Evolutionary conservation across 2,113 vertebrate species (phyloP).

Genomic region (Halichoeres trimaculatus): DNA sequence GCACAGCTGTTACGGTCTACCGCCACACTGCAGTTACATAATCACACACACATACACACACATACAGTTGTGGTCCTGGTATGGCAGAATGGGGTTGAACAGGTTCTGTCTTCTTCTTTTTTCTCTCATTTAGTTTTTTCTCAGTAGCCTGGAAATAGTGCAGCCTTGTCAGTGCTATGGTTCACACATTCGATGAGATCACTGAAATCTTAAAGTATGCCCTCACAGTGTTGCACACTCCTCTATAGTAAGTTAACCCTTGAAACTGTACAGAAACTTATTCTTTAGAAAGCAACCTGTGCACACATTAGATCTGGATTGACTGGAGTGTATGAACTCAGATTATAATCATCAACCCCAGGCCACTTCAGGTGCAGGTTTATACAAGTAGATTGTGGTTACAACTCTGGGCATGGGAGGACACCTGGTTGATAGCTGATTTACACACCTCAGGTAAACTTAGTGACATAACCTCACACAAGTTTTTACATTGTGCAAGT

Average conservation of each 20-base stretch:
- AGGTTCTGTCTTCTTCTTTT: constrained; percentile 6
- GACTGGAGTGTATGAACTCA: not conserved
- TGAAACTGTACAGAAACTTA: not conserved
- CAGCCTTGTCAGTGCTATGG: not conserved
- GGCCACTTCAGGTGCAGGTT: constrained; percentile 8
- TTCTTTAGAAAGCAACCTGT: too few relatives aligned
- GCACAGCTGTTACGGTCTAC: constrained; percentile 54
- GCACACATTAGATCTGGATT: too few relatives aligned
- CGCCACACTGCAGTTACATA: constrained; percentile 43
- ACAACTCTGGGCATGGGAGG: not conserved
- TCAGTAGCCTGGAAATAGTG: not conserved
- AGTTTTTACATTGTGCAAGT: too few relatives aligned
- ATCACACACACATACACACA: constrained; percentile 11
- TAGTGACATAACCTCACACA: too few relatives aligned
- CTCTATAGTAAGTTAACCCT: not conserved
- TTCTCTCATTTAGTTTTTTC: not conserved
- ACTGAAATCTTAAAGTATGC: not conserved
- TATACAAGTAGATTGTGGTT: not conserved
- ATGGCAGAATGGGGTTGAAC: constrained; percentile 17
- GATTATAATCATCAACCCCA: constrained; percentile 5
- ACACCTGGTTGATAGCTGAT: not conserved
- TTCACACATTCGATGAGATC: not conserved
- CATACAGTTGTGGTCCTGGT: constrained; percentile 21
- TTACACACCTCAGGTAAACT: not conserved
- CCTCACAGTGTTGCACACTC: too few relatives aligned